Base-by-base conservation (phyloP, 2,797 vertebrate genomes). In the Geotrypetes seraphini region DNA sequence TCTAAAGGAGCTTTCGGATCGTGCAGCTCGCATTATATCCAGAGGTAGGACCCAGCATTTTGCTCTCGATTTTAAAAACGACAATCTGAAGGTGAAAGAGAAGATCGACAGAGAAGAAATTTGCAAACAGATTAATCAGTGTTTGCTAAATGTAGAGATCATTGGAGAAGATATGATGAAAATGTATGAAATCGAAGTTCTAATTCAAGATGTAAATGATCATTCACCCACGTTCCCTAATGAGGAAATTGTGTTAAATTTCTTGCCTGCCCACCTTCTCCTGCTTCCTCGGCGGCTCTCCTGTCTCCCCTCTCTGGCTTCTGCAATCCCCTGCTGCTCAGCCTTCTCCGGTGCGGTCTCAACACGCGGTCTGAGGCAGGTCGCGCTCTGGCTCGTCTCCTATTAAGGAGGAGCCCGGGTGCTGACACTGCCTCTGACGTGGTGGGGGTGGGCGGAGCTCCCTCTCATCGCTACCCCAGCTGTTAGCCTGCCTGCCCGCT, bases 191-290 rank as follows among this genome's bases (percentile, higher is more conserved):
- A 29, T 81, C 19, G 68, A 45, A 21, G 35, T 85, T 8, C 68
- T 74, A 19, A 60, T 84, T 22, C 37, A 57, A 3, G 83, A 86
- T 33, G 53, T 83, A 12, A 86, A 84, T 43, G 83, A 84, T n/a
- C 83, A 84, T 23, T 36, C 55, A 3, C 83, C 83, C 0, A 56
- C 56, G 12, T 86, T 83, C 47, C 52, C 64, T 5, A 66, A 67
- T 7, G 64, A 73, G 1, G 43, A 59, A 4, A 36, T 79, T 2
- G 46, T 35, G 14, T 17, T 84, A 14, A 78, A 81, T n/a, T n/a
- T n/a, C n/a, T n/a, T n/a, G n/a, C n/a, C n/a, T n/a, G n/a, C n/a
- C n/a, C n/a, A n/a, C n/a, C n/a, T n/a, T n/a, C n/a, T n/a, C n/a
- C n/a, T n/a, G n/a, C n/a, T n/a, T n/a, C n/a, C n/a, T n/a, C n/a